Percentiles rank a stretch among this genome's conserved stretches.
These are phyloP conservation scores for Hyles vespertilio DNA, from an alignment of 1,140 invertebrate species.

Conservation along the genomic window DNA sequence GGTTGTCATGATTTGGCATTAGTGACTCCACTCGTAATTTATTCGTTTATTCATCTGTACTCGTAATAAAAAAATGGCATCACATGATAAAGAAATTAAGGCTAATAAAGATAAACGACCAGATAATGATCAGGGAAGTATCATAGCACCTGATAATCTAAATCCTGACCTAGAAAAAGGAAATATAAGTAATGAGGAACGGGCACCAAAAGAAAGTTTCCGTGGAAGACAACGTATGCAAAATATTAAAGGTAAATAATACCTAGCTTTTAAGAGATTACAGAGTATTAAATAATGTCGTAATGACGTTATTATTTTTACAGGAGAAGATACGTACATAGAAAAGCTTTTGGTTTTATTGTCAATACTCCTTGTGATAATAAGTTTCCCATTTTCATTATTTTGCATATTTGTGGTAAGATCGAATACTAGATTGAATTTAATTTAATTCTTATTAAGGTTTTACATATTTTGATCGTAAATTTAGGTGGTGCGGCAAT, in stretches of 20 bases:
- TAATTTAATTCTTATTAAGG: too few species aligned
- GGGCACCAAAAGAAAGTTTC: neutral
- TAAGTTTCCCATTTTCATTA: slow-evolving; percentile 45
- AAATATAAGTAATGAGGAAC: neutral
- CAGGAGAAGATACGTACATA: slow-evolving; percentile 32
- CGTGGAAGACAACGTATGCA: slow-evolving; percentile 12
- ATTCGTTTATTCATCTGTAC: too few species aligned
- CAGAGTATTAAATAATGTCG: too few species aligned
- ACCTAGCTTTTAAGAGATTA: too few species aligned
- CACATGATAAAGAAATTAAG: neutral
- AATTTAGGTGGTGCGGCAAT: slow-evolving; percentile 38
- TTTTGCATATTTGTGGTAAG: slow-evolving; percentile 39
- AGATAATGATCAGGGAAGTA: neutral
- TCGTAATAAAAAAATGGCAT: neutral
- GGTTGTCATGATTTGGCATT: too few species aligned
- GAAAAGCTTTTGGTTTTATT: slow-evolving; percentile 34
- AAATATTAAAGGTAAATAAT: slow-evolving; percentile 10
- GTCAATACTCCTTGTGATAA: slow-evolving; percentile 30
- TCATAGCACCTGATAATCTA: neutral
- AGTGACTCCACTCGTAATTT: too few species aligned
- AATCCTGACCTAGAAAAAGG: neutral
- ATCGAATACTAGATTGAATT: neutral
- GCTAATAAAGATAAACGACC: neutral
- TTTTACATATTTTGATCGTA: slow-evolving; percentile 1
- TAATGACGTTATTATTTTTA: slow-evolving; percentile 10